Conservation (phyloP, 2,113 vertebrate genomes). For the Oncorhynchus tshawytscha region DNA sequence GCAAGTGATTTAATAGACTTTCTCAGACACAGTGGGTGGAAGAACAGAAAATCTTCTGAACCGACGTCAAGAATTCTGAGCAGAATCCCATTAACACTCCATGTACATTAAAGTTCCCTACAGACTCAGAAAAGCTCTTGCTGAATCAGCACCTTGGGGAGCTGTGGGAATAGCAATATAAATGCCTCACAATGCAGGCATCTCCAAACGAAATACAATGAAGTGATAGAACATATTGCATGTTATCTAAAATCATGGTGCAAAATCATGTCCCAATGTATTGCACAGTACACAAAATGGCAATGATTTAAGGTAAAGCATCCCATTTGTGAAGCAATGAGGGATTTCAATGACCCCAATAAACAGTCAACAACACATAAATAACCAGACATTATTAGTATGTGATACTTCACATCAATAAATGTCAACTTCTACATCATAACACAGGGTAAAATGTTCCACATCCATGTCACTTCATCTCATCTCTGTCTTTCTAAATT, state of each 20-base stretch:
- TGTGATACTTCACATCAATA: too few relatives aligned
- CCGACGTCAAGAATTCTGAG: not conserved
- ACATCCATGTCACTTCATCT: not conserved
- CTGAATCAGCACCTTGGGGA: conserved; percentile 14
- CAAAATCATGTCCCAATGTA: not conserved
- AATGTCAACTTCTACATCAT: too few relatives aligned
- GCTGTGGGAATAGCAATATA: not conserved
- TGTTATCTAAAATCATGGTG: not conserved
- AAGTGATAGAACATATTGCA: not conserved
- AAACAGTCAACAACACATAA: too few relatives aligned
- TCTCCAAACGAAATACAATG: not conserved
- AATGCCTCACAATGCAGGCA: not conserved
- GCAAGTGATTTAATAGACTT: not conserved
- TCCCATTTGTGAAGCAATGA: too few relatives aligned
- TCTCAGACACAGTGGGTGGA: not conserved
- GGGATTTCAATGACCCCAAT: too few relatives aligned
- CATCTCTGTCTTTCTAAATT: not conserved
- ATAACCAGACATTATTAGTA: too few relatives aligned
- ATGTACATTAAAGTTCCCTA: not conserved
- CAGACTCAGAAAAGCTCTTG: not conserved
- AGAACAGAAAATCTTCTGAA: not conserved
- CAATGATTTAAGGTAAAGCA: too few relatives aligned
- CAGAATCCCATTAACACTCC: not conserved
- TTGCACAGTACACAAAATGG: not conserved
- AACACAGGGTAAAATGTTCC: not conserved